Conservation (phyloP, 2,888 invertebrate genomes). For the Steinernema hermaphroditum region DNA sequence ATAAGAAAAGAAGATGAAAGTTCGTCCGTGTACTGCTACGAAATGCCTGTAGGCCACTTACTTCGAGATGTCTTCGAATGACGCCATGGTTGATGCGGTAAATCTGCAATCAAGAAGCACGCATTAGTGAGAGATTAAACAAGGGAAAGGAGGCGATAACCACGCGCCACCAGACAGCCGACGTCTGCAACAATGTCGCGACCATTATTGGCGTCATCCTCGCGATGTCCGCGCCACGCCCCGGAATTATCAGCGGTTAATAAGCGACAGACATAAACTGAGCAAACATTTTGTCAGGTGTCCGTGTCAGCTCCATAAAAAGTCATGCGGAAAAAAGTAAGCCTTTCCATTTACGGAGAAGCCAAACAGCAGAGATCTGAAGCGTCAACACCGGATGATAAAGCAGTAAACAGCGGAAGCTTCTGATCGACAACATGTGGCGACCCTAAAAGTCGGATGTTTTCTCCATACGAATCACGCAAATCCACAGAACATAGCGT, state of each 20-base stretch:
- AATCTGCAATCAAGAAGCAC: neutral
- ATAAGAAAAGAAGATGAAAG: neutral
- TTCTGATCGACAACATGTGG: too few relatives aligned
- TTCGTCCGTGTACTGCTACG: neutral
- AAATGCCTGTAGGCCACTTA: neutral
- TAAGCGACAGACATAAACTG: neutral
- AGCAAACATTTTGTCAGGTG: neutral
- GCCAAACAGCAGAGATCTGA: too few relatives aligned
- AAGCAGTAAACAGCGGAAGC: too few relatives aligned
- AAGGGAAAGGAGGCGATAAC: neutral
- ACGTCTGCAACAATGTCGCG: slow-evolving; percentile 20
- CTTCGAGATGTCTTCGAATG: slow-evolving; percentile 15
- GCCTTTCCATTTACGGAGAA: neutral
- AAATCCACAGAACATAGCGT: too few relatives aligned
- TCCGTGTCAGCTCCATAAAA: neutral
- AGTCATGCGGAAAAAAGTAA: neutral
- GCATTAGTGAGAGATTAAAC: slow-evolving; percentile 5
- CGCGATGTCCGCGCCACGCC: neutral
- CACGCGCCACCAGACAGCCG: neutral
- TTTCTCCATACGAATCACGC: too few relatives aligned
- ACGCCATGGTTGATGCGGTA: neutral
- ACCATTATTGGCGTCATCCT: slow-evolving; percentile 17
- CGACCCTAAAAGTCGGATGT: too few relatives aligned
- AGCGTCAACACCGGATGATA: too few relatives aligned
- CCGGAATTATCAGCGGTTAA: neutral